Base-by-base conservation (phyloP, 2,888 invertebrate genomes). In the Lasioglossum calceatum region DNA sequence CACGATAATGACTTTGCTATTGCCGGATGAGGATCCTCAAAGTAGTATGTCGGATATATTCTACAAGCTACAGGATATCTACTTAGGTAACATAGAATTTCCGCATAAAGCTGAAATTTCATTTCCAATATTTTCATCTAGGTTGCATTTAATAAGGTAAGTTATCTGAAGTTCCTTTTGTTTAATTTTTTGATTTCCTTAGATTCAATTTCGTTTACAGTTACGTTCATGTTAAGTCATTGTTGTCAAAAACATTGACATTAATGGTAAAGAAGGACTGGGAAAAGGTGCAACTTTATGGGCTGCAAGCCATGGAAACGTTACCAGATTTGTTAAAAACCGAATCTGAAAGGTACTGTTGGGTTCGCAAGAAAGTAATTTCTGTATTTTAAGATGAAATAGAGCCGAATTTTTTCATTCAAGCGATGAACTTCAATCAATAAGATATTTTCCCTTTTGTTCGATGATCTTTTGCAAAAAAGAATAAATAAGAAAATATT, bases 91-190 rank as follows among this genome's bases (percentile, higher is more conserved):
- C 16, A 83, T 90, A n/a, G 73, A 82, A 14, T 94, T 90, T 81
- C 95, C 95, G 4, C 78, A 76, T n/a, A 77, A 88, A 47, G 82
- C 89, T 1, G 70, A 54, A 8, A 77, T 90, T 82, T 85, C 87
- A 42, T 93, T 91, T 83, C 95, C 95, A 50, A 89, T 95, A 39
- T 95, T 95, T 81, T 74, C 90, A 42, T 88, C 88, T 74, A 89
- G 90, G 42, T 71, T 79, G 36, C 93, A 94, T 85, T 86, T 95
- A 58, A 50, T 90, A 5, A 71, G 80, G 95, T 94, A 88, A 54
- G 88, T 87, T 47, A n/a, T 74, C n/a, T 32, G 67, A 67, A 50
- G 42, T 54, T 70, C 23, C 1, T 50, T 27, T n/a, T 1, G 4
- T 42, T n/a, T 36, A 39, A 14, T 4, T 44, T 14, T 44, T 44